A percentile compares a stretch with the other conserved stretches of the same genome.
phyloP scores from a whole-genome alignment of 2,797 vertebrate species.

The Natrix natrix region DNA sequence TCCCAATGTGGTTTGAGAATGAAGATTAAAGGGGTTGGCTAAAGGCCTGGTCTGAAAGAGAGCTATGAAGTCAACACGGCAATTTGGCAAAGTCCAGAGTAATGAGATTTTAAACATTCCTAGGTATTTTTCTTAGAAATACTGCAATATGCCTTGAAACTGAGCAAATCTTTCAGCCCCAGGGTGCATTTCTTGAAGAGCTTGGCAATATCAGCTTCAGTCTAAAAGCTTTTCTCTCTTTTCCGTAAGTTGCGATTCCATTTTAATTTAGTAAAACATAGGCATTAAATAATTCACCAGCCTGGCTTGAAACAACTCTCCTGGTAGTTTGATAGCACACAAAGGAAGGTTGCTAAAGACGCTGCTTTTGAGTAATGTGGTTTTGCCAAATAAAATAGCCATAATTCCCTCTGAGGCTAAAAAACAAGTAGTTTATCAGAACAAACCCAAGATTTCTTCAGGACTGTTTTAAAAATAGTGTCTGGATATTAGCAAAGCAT shows the following conservation, averaged over 20 bases:
- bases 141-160: not conserved
- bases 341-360: not conserved
- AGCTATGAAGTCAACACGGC: not conserved
- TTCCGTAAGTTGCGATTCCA: not conserved
- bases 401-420: not conserved
- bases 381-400: not conserved
- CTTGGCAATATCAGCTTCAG: not conserved
- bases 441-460: not conserved
- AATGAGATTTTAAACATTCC: not conserved
- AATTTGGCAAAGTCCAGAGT: not conserved
- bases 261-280: conserved; percentile 11
- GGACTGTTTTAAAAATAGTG: not conserved
- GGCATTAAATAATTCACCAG: conserved; percentile 10
- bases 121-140: not conserved
- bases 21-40: not conserved
- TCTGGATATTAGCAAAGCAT: too few species aligned
- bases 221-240: not conserved
- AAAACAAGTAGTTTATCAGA: not conserved
- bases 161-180: not conserved
- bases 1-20: not conserved
- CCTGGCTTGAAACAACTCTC: not conserved
- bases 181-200: not conserved
- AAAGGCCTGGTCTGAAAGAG: not conserved
- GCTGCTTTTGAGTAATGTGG: not conserved
- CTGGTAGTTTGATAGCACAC: too few species aligned